phyloP scores from a whole-genome alignment of 2,113 vertebrate species.

The Seriola quinqueradiata region DNA sequence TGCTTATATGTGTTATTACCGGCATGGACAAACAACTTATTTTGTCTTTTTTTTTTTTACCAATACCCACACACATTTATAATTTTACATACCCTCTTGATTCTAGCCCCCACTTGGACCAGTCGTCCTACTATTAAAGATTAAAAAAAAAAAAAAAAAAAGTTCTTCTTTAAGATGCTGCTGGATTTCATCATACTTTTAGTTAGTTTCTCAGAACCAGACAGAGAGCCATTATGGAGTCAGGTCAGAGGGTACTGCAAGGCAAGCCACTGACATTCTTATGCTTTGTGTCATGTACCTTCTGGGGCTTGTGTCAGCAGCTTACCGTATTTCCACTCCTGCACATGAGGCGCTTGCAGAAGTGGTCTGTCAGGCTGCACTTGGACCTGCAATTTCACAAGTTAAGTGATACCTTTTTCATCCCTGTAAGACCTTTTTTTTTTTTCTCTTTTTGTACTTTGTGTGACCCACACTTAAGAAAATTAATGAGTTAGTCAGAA shows the following conservation, averaged over 20 bases:
- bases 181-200: background rate
- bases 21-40: background rate
- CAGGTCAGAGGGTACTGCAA: slow-evolving; percentile 33
- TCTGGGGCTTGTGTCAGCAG: slow-evolving; percentile 26
- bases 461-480: slow-evolving; percentile 15
- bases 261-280: slow-evolving; percentile 49
- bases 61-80: background rate
- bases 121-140: background rate
- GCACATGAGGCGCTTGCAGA: slow-evolving; percentile 29
- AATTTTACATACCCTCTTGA: background rate
- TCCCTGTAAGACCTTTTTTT: slow-evolving; percentile 15
- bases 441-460: background rate
- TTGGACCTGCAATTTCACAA: slow-evolving; percentile 46
- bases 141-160: background rate
- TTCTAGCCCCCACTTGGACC: background rate
- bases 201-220: slow-evolving; percentile 29
- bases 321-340: slow-evolving; percentile 19
- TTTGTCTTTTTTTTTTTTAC: background rate
- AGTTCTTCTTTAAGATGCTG: too few species aligned
- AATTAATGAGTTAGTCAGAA: slow-evolving; percentile 30
- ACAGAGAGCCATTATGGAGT: slow-evolving; percentile 24
- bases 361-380: slow-evolving; percentile 42
- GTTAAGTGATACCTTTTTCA: slow-evolving; percentile 44
- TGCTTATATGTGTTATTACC: background rate
- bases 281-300: slow-evolving; percentile 20